Percentiles rank a stretch among this genome's conserved stretches.
Evolutionary conservation across 30 jellyfish, hydroid and myxozoan genomes (phyloP).

Genomic region (Aurelia aurita complex sp. Pacific): DNA sequence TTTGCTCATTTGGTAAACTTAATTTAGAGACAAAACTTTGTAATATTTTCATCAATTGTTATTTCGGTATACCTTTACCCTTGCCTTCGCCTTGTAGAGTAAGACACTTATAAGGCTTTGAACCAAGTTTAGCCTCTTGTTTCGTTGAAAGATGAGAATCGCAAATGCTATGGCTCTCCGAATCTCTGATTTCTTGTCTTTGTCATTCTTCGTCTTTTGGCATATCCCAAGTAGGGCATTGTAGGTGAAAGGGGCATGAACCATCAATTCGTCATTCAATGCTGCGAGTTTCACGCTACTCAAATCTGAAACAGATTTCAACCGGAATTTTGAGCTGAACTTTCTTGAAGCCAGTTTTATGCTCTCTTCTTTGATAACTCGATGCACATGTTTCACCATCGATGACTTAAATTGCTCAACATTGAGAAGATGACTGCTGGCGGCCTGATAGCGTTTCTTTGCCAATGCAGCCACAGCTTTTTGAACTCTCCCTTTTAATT

Average conservation of each 20-base stretch:
- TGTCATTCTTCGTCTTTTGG: neutral
- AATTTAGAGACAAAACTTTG: no score
- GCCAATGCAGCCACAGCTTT: neutral
- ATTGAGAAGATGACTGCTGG: neutral
- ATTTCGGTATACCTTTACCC: neutral
- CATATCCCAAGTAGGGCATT: neutral
- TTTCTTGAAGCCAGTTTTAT: neutral
- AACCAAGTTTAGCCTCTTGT: neutral
- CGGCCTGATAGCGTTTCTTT: neutral
- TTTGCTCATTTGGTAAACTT: no score
- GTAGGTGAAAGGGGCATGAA: neutral
- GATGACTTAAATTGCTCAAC: neutral
- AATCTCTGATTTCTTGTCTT: neutral
- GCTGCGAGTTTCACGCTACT: neutral
- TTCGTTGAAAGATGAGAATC: neutral
- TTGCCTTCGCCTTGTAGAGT: neutral
- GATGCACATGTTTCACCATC: neutral
- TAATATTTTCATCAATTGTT: no score
- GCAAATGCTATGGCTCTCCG: neutral
- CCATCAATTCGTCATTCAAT: neutral
- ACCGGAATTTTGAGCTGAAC: neutral
- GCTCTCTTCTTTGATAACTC: neutral
- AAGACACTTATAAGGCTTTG: neutral
- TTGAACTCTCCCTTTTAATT: neutral
- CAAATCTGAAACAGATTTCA: neutral